Percentiles rank a stretch among this genome's conserved stretches.
Evolutionary conservation across 64 coral and sea anemone species (phyloP).

Genomic region (Stylophora pistillata): DNA sequence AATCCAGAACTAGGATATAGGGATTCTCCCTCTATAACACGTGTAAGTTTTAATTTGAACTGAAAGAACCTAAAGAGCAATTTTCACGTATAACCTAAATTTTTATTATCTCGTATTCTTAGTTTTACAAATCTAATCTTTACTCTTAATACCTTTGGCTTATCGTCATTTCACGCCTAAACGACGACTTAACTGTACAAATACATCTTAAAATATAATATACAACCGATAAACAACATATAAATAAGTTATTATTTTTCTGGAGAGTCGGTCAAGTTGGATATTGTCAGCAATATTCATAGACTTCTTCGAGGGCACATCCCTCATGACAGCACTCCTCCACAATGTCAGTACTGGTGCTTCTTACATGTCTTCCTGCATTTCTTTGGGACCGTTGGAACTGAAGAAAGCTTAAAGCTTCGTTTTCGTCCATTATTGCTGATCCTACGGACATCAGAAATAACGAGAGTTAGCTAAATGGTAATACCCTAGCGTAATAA

Average conservation of each 20-base stretch:
- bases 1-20: too few relatives aligned
- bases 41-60: too few relatives aligned
- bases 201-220: constrained; percentile 16
- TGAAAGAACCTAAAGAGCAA: too few relatives aligned
- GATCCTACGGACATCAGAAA: not conserved
- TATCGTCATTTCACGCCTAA: too few relatives aligned
- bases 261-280: not conserved
- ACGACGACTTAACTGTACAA: not conserved
- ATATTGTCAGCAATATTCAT: constrained; percentile 9
- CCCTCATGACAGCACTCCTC: constrained; percentile 63
- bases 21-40: too few relatives aligned
- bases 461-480: not conserved
- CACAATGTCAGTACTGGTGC: not conserved
- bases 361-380: not conserved
- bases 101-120: too few relatives aligned
- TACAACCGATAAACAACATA: constrained; percentile 18
- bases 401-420: constrained; percentile 25
- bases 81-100: too few relatives aligned
- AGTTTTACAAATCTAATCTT: too few relatives aligned
- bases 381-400: not conserved
- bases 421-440: not conserved
- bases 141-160: too few relatives aligned
- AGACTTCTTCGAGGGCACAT: constrained; percentile 40
- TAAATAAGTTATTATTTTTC: constrained; percentile 33
- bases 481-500: not conserved